Evolutionary conservation across 1,140 invertebrate genomes (phyloP), one percentile per base, ranked within the genome.

Genomic region (Trichoplusia ni): DNA sequence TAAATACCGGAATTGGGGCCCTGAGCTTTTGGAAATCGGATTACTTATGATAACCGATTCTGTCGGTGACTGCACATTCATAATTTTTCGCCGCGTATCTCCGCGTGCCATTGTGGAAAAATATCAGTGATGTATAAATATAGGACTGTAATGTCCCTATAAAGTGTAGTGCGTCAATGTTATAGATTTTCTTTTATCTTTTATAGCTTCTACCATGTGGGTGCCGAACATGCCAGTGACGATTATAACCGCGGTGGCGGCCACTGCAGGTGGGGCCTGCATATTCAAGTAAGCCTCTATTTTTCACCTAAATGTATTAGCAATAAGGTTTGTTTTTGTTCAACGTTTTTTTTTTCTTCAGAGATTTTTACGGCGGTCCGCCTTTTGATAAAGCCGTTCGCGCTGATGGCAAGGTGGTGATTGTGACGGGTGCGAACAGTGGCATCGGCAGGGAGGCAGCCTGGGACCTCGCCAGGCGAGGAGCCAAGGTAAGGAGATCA

Each of bases 371-470:
- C 46, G 70, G 85, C 19, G 87, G 87, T 0, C 59, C 75, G 0
- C 64, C 79, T 1, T 90, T 72, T 64, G 71, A 84, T 9, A 67
- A 67, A 1, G 38, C 90, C n/a, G 81, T 87, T 6, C 93, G 89
- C 71, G 95, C 97, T 91, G 91, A 95, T 47, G 96, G 95, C 8
- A 97, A 98, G 91, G 97, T 95, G 0, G 95, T 97, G 0, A 93
- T 98, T n/a, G 93, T 99, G 8, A 99, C 98, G 3, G 98, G 97
- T 8, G 96, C 96, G 46, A 98, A 95, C 78, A 94, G 94, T 53
- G 98, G 98, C 0, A 98, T 99, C 76, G 98, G 98, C 5, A 95
- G 94, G 75, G 97, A 97, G 79, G 96, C 97, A 0, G 95, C 96
- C 0, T 92, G 92, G 75, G 95, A 97, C 71, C 87, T 98, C 58